Evolutionary conservation across 2,888 invertebrate genomes (phyloP).

Genomic region (Erpobdella octoculata): DNA sequence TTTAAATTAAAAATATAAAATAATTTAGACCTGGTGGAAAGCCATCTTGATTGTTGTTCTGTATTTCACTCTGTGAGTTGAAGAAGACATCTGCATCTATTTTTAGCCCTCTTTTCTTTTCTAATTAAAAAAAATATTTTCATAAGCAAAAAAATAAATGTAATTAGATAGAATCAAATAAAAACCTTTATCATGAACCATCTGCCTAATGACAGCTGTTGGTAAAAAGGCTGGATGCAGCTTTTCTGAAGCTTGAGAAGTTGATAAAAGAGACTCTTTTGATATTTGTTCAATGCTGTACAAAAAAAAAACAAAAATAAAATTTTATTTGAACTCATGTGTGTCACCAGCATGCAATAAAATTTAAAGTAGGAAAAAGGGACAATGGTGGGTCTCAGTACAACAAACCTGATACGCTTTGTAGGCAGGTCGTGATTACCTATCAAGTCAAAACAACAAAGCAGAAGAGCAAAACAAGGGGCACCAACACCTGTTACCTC

Average conservation of each 20-base stretch:
- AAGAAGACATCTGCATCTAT: no score
- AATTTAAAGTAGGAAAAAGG: background rate
- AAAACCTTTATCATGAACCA: background rate
- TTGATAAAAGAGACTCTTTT: background rate
- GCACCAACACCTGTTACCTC: no score
- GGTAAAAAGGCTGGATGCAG: conserved; percentile 3
- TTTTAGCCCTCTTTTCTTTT: conserved; percentile 8
- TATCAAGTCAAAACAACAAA: no score
- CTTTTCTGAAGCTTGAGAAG: background rate
- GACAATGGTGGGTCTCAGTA: background rate
- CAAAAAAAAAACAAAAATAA: background rate
- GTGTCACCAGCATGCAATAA: no score
- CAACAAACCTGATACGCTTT: no score
- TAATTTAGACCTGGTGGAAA: background rate
- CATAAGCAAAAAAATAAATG: background rate
- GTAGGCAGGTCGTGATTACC: no score
- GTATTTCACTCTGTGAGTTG: no score
- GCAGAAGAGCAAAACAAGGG: no score
- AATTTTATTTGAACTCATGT: background rate
- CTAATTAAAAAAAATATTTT: background rate
- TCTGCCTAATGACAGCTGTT: conserved; percentile 3
- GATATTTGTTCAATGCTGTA: background rate
- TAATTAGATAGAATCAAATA: background rate
- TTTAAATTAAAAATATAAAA: no score
- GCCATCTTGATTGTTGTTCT: background rate